Conservation (phyloP, 2,797 vertebrate genomes). For the Sebastes wilsoni region DNA sequence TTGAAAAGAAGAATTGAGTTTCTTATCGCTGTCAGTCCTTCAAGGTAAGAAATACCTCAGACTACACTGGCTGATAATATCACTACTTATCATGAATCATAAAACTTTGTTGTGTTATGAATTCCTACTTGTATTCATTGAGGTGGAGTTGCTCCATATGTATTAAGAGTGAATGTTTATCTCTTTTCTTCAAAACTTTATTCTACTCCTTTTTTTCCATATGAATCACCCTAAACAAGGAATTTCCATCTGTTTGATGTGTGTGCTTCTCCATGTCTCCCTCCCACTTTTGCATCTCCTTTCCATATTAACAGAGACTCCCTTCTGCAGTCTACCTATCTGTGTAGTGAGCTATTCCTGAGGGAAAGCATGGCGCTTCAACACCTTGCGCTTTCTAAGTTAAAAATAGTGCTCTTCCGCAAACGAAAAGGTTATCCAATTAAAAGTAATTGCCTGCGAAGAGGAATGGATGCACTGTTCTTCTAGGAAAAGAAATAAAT, state of each 20-base stretch:
- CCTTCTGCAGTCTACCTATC: conserved; percentile 47
- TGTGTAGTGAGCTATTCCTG: conserved; percentile 47
- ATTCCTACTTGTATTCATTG: conserved; percentile 26
- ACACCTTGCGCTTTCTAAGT: conserved; percentile 62
- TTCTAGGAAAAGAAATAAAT: conserved; percentile 60
- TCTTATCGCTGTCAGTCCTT: conserved; percentile 9
- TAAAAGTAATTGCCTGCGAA: conserved; percentile 78
- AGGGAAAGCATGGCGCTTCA: conserved; percentile 42
- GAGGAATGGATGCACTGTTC: conserved; percentile 49
- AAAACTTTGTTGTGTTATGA: conserved; percentile 17
- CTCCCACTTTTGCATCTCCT: conserved; percentile 61
- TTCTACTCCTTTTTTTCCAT: conserved; percentile 11
- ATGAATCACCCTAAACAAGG: conserved; percentile 60
- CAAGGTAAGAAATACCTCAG: not conserved
- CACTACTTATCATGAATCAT: conserved; percentile 15
- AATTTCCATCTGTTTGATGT: conserved; percentile 77
- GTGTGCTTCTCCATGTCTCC: conserved; percentile 36
- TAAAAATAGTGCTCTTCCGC: conserved; percentile 71
- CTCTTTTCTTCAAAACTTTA: conserved; percentile 47
- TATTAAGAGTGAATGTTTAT: conserved; percentile 36
- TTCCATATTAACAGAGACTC: conserved; percentile 64
- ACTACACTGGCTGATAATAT: not conserved
- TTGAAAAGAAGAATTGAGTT: not conserved
- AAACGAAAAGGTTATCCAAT: conserved; percentile 80
- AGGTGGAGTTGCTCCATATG: conserved; percentile 37